Evolutionary conservation across 1,140 invertebrate species (phyloP).

Genomic region (Subanguina moxae): DNA sequence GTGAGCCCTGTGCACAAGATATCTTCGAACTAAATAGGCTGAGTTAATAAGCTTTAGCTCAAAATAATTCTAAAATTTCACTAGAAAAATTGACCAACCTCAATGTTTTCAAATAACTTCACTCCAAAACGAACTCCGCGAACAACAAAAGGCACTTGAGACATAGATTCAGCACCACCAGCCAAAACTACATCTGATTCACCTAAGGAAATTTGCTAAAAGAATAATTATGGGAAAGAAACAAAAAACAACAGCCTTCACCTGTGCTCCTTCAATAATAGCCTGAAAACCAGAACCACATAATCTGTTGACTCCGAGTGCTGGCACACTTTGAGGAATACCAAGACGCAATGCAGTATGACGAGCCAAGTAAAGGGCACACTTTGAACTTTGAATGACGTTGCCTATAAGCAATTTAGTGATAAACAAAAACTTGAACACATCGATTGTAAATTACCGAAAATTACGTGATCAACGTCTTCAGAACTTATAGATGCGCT

Average conservation of each 20-base stretch:
- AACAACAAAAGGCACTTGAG: constrained; percentile 15
- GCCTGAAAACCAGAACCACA: constrained; percentile 93
- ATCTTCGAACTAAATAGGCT: constrained; percentile 74
- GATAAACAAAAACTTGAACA: too few relatives aligned
- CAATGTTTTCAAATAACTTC: constrained; percentile 72
- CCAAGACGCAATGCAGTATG: constrained; percentile 78
- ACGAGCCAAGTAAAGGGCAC: constrained; percentile 76
- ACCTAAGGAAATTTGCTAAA: constrained; percentile 68
- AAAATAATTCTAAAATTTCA: too few relatives aligned
- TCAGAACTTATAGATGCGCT: constrained; percentile 74
- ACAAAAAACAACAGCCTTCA: too few relatives aligned
- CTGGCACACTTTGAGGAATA: constrained; percentile 67
- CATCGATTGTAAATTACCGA: constrained; percentile 77
- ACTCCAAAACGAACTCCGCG: constrained; percentile 81
- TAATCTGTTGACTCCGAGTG: constrained; percentile 62
- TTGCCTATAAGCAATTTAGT: too few relatives aligned
- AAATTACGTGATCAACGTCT: constrained; percentile 64
- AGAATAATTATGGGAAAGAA: constrained; percentile 78
- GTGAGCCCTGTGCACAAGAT: constrained; percentile 83
- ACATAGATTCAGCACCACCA: constrained; percentile 15
- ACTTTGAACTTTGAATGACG: too few relatives aligned
- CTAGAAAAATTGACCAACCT: too few relatives aligned
- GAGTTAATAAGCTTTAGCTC: constrained; percentile 1
- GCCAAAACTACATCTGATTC: constrained; percentile 66
- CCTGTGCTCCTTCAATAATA: constrained; percentile 77